Evolutionary conservation across 2,797 vertebrate genomes (phyloP).

Genomic region (Centroberyx gerrardi): DNA sequence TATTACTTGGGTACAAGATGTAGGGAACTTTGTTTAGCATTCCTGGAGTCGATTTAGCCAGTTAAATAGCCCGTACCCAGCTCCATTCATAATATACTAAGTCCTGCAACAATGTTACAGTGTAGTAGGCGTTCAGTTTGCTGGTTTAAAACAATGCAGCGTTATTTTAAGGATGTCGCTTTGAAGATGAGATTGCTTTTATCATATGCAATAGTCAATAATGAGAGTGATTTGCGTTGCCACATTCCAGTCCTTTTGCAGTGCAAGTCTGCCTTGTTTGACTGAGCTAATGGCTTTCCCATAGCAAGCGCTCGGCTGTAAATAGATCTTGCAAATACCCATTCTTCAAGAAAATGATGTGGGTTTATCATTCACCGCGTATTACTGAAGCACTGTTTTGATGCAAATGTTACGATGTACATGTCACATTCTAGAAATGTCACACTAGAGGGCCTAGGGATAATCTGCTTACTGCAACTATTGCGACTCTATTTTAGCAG

Average conservation of each 20-base stretch:
- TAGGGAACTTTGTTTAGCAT: slow-evolving; percentile 6
- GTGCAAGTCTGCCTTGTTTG: background rate
- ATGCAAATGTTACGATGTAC: slow-evolving; percentile 17
- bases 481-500: background rate
- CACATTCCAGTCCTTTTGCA: background rate
- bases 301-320: background rate
- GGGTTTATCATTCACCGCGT: slow-evolving; percentile 19
- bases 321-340: background rate
- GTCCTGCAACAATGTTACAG: slow-evolving; percentile 60
- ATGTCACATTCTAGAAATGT: slow-evolving; percentile 56
- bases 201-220: background rate
- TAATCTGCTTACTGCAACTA: slow-evolving; percentile 32
- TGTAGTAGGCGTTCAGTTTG: slow-evolving; percentile 43
- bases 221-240: background rate
- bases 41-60: background rate
- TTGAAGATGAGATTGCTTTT: slow-evolving; percentile 40
- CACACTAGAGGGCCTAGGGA: slow-evolving; percentile 33
- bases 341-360: background rate
- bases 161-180: slow-evolving; percentile 21
- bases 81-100: slow-evolving; percentile 64
- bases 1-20: background rate
- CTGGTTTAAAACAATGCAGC: slow-evolving; percentile 36
- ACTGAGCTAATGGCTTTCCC: background rate
- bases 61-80: background rate
- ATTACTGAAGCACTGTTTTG: background rate